Evolutionary conservation across 1,140 invertebrate species (phyloP), one percentile per base, ranked within the genome.

Genomic region (Drosophila tropicalis): DNA sequence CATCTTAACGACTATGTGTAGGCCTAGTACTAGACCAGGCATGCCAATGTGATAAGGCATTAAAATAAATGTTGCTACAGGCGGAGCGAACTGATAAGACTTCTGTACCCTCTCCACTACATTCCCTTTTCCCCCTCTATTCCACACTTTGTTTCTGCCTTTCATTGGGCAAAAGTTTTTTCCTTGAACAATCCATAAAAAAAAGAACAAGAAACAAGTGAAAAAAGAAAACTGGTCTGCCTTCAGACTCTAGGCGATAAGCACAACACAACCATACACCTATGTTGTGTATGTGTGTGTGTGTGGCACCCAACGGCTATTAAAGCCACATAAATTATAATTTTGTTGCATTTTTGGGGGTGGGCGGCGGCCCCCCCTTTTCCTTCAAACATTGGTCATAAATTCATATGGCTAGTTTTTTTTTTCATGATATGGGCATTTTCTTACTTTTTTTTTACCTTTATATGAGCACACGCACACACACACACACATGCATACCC

Each of bases 261-360:
- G 82, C 56, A 47, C n/a, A 57, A 32, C n/a, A 34, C 34, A 22
- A 40, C 15, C 62, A 41, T 25, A n/a, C 19, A 47, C 25, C 44
- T 15, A 32, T 32, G 56, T 39, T 36, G 9, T 56, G 36, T 51
- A 41, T 63, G 76, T 39, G 13, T 36, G 58, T 25, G 57, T 54
- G 44, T 3, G 67, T 57, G 72, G 65, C 73, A 72, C 58, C 79
- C 83, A 78, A 63, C 77, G 84, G 84, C 84, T 81, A 89, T 89
- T 89, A 89, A 89, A 89, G 84, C 80, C 84, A 89, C 84, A 89
- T 89, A 89, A 89, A 89, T 89, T 89, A 89, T 89, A 89, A 89
- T 89, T 86, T 89, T 89, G 84, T 84, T 89, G 84, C 84, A 89
- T 69, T 56, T 36, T 75, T 32, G n/a, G 56, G 57, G 54, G 56